These are phyloP conservation scores for Hydrolagus colliei DNA, from an alignment of 2,797 vertebrate genomes.

Conservation along the genomic window DNA sequence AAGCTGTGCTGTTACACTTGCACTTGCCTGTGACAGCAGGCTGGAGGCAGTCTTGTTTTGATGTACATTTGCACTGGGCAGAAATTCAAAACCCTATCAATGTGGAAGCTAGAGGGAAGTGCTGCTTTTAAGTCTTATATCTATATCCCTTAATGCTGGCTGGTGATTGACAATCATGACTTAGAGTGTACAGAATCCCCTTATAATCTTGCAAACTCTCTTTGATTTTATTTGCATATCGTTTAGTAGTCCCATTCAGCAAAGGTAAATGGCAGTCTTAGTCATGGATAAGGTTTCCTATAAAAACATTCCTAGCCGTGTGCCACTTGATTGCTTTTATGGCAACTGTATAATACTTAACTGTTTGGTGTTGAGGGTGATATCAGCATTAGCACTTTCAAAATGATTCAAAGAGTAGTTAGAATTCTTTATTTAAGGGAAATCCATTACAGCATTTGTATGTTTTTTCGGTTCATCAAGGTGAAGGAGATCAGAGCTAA, in stretches of 20 bases:
- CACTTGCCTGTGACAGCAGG: slow-evolving; percentile 58
- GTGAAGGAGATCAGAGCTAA: no score
- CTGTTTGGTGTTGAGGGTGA: background rate
- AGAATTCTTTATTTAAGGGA: background rate
- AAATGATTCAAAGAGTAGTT: background rate
- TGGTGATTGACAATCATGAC: slow-evolving; percentile 99
- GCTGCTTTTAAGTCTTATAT: slow-evolving; percentile 98
- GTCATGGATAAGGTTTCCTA: background rate
- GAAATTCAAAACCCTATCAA: slow-evolving; percentile 50
- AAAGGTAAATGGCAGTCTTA: slow-evolving; percentile 26
- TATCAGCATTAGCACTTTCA: background rate
- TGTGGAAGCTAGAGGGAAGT: slow-evolving; percentile 92
- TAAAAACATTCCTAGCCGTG: background rate
- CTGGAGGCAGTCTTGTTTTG: slow-evolving; percentile 97
- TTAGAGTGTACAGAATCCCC: slow-evolving; percentile 97
- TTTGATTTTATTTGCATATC: slow-evolving; percentile 99
- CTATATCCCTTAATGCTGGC: slow-evolving; percentile 99
- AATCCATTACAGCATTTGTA: no score
- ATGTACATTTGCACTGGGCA: slow-evolving; percentile 59
- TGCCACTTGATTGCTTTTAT: background rate
- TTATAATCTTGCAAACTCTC: slow-evolving; percentile 87
- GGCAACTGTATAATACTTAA: background rate
- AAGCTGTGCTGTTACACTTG: slow-evolving; percentile 47
- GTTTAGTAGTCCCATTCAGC: slow-evolving; percentile 7
- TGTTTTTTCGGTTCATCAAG: no score